These are phyloP conservation scores for Trypoxylus dichotomus DNA, from an alignment of 1,140 invertebrate genomes.

Conservation along the genomic window DNA sequence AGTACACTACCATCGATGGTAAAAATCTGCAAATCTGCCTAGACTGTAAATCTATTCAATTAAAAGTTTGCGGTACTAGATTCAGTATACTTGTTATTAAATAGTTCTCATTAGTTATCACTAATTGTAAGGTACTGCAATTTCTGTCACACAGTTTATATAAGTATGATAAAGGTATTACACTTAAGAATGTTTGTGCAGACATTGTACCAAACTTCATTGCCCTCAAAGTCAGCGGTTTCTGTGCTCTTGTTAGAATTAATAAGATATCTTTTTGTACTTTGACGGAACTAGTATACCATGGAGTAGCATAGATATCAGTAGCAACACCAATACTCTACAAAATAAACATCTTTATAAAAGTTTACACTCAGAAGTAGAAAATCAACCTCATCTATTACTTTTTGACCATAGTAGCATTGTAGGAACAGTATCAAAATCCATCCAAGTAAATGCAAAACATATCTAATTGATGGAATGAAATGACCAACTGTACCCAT, in stretches of 20 bases:
- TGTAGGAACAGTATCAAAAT: conserved; percentile 40
- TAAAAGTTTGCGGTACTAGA: too few relatives aligned
- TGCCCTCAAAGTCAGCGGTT: conserved; percentile 40
- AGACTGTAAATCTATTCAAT: too few relatives aligned
- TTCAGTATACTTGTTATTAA: too few relatives aligned
- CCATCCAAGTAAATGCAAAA: conserved; percentile 44
- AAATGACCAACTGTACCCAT: conserved; percentile 38
- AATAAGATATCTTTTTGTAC: conserved; percentile 38
- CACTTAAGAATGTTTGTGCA: conserved; percentile 43
- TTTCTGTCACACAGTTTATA: too few relatives aligned
- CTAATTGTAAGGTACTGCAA: too few relatives aligned
- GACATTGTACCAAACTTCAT: conserved; percentile 42
- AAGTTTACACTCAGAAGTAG: too few relatives aligned
- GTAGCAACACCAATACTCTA: conserved; percentile 42
- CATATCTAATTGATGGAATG: conserved; percentile 41
- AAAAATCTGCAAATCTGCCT: too few relatives aligned
- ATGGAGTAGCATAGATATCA: conserved; percentile 39
- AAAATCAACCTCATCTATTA: conserved; percentile 41
- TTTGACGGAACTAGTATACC: conserved; percentile 36
- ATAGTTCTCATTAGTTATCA: too few relatives aligned
- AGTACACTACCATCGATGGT: too few relatives aligned
- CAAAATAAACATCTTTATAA: conserved; percentile 26
- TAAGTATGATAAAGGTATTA: conserved; percentile 30
- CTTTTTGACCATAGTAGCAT: conserved; percentile 42
- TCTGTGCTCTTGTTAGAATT: conserved; percentile 44